Evolutionary conservation across 2,888 invertebrate species (phyloP).

Genomic region (Erebia aethiops): DNA sequence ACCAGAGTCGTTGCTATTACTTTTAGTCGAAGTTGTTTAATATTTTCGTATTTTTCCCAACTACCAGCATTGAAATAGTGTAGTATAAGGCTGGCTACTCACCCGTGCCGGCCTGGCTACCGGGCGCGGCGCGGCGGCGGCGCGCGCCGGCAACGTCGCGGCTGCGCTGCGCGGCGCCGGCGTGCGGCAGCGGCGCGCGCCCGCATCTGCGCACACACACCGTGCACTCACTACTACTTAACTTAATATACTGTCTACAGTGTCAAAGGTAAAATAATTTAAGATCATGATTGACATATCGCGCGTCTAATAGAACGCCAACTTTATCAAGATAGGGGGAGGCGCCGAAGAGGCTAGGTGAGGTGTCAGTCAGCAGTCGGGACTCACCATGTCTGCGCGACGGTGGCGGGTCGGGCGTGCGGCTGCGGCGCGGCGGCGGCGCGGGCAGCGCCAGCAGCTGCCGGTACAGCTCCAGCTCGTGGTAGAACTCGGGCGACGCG

Average conservation of each 20-base stretch:
- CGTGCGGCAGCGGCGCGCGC: conserved; percentile 52
- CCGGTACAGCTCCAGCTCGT: conserved; percentile 73
- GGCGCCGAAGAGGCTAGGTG: too few relatives aligned
- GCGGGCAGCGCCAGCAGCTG: conserved; percentile 64
- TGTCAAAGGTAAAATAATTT: too few relatives aligned
- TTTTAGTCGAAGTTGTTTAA: too few relatives aligned
- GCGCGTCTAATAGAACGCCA: too few relatives aligned
- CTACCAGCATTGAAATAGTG: not conserved
- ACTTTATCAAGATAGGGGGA: too few relatives aligned
- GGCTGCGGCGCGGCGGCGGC: conserved; percentile 37
- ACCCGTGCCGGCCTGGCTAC: conserved; percentile 23
- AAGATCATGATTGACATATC: too few relatives aligned
- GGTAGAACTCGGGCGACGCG: conserved; percentile 68
- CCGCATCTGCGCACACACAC: conserved; percentile 43
- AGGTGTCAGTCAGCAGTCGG: not conserved
- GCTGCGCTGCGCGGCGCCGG: conserved; percentile 42
- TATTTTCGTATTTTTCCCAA: too few relatives aligned
- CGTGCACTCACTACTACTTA: too few relatives aligned
- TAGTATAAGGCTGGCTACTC: not conserved
- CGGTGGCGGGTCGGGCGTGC: conserved; percentile 44
- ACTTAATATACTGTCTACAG: too few relatives aligned
- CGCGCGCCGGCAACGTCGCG: conserved; percentile 27
- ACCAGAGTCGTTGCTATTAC: too few relatives aligned
- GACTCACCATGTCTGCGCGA: conserved; percentile 16
- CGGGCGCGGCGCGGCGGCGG: conserved; percentile 9